phyloP scores from a whole-genome alignment of 2,888 invertebrate genomes.

The Hypomecis atomaria region DNA sequence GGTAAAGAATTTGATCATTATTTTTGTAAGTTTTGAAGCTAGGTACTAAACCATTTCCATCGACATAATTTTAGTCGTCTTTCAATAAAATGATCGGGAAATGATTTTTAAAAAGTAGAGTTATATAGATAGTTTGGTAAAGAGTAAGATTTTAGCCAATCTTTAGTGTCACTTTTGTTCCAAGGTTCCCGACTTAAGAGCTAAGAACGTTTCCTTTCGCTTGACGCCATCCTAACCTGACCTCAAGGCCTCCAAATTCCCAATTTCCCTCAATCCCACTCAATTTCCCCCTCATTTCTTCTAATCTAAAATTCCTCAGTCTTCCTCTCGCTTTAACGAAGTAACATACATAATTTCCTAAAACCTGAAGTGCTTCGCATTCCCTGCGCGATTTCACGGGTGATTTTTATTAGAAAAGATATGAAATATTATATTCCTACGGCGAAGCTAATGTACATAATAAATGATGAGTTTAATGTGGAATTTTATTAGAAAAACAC shows the following conservation, averaged over 20 bases:
- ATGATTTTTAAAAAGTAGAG: no score
- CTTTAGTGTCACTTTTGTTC: no score
- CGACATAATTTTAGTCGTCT: no score
- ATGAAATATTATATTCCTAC: constrained; percentile 22
- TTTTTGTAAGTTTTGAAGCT: no score
- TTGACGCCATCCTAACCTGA: no score
- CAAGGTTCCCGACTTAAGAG: no score
- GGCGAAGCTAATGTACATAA: constrained; percentile 4
- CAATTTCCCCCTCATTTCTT: constrained; percentile 28
- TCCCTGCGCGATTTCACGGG: constrained; percentile 10
- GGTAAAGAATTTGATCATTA: neutral
- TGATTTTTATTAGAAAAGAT: constrained; percentile 24
- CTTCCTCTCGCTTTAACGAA: constrained; percentile 25
- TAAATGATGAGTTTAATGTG: constrained; percentile 9
- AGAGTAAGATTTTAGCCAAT: no score
- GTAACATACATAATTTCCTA: constrained; percentile 15
- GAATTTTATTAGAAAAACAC: constrained; percentile 5
- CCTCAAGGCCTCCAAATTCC: neutral
- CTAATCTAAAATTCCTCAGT: constrained; percentile 28
- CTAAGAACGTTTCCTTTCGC: no score
- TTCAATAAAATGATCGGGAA: no score
- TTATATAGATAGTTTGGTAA: no score
- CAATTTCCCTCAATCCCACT: constrained; percentile 18
- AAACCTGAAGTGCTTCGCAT: constrained; percentile 14
- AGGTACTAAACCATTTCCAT: no score